Percentiles rank a stretch among this genome's conserved stretches.
Conservation (phyloP, 2,888 invertebrate genomes). For the Eilema depressum region DNA sequence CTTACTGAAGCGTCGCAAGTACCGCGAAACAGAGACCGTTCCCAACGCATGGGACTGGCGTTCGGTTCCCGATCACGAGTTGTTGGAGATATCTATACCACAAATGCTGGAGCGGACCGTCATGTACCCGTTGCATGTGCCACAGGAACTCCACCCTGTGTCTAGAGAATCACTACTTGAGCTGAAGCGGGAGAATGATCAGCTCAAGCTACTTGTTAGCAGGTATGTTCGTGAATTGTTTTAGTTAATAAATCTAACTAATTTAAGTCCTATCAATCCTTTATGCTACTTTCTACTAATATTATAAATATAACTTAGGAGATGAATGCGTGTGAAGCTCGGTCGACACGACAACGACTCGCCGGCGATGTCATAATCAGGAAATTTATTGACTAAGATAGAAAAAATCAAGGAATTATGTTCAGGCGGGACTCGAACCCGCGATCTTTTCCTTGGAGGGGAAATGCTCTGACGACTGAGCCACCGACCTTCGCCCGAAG, state of each 20-base stretch:
- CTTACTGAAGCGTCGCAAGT: slow-evolving; percentile 70
- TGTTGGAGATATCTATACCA: slow-evolving; percentile 70
- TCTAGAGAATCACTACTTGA: slow-evolving; percentile 58
- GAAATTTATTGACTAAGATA: no score
- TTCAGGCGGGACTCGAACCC: no score
- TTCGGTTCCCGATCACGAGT: slow-evolving; percentile 68
- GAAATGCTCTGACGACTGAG: no score
- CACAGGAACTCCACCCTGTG: slow-evolving; percentile 67
- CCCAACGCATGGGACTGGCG: slow-evolving; percentile 77
- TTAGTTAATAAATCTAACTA: neutral
- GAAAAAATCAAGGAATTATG: no score
- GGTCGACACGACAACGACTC: no score
- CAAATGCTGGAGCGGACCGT: slow-evolving; percentile 69
- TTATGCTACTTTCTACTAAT: no score
- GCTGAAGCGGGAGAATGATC: slow-evolving; percentile 69
- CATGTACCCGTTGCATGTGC: slow-evolving; percentile 76
- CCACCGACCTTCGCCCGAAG: no score
- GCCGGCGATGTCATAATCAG: no score
- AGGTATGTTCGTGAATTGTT: slow-evolving; percentile 57
- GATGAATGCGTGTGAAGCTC: no score
- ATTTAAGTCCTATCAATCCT: no score
- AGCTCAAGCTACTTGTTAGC: slow-evolving; percentile 65
- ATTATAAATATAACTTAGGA: no score
- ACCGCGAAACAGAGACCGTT: slow-evolving; percentile 62
- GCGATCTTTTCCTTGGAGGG: no score